Conservation (phyloP, 1,140 invertebrate genomes). For the Laupala kohalensis region DNA sequence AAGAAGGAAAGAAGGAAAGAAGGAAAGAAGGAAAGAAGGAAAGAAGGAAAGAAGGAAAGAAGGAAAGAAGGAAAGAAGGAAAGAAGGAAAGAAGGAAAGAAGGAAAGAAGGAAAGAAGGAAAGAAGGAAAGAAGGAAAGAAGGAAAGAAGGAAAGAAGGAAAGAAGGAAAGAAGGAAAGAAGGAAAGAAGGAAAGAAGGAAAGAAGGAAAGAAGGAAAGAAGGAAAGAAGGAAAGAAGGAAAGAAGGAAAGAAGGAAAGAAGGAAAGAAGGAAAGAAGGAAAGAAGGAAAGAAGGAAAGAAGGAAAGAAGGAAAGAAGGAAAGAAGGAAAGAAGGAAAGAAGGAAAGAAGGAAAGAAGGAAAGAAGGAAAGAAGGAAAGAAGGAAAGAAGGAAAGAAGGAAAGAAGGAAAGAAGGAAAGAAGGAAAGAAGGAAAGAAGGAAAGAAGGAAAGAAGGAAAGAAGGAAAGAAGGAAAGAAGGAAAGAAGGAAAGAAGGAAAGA, state of each 20-base stretch:
- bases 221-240: conserved; percentile 5
- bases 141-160: no score
- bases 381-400: conserved; percentile 6
- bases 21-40: no score
- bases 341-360: conserved; percentile 4
- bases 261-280: conserved; percentile 4
- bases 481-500: conserved; percentile 4
- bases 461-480: conserved; percentile 2
- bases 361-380: conserved; percentile 5
- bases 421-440: conserved; percentile 2
- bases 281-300: conserved; percentile 3
- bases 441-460: conserved; percentile 1
- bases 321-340: conserved; percentile 3
- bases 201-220: conserved; percentile 5
- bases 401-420: conserved; percentile 4
- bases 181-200: conserved; percentile 5
- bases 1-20: no score
- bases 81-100: no score
- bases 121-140: conserved; percentile 1
- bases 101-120: neutral
- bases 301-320: conserved; percentile 4
- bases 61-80: no score
- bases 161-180: conserved; percentile 3
- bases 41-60: no score
- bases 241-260: conserved; percentile 4